Base-by-base conservation (phyloP, 2,113 vertebrate species). In the Nannospalax galili region DNA sequence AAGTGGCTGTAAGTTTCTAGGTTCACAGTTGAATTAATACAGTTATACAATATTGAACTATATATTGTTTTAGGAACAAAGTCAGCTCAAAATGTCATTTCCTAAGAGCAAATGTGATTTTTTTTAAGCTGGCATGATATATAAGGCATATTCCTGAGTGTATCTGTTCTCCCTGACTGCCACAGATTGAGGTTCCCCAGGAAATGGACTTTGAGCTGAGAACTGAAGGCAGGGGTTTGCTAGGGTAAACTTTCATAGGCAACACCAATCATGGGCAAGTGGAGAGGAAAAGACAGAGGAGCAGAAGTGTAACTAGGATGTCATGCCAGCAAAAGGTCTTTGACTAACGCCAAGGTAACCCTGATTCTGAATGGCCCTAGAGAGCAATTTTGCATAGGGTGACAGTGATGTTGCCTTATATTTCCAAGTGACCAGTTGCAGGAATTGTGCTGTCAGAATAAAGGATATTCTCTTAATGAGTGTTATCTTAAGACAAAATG, bases 21-120 rank as follows among this genome's bases (percentile, higher is more conserved):
- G n/a, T n/a, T n/a, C n/a, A n/a, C n/a, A n/a, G n/a, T n/a, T n/a
- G n/a, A n/a, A n/a, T n/a, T n/a, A n/a, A n/a, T n/a, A n/a, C n/a
- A n/a, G n/a, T n/a, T n/a, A n/a, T n/a, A n/a, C n/a, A n/a, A n/a
- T n/a, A n/a, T n/a, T n/a, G n/a, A n/a, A n/a, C n/a, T n/a, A n/a
- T n/a, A n/a, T n/a, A n/a, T n/a, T n/a, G 45, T 94, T 94, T 84
- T 32, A 92, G 74, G 67, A 75, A 75, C 9, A 93, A 74, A 78
- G 81, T 58, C 73, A 90, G 24, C n/a, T 69, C 28, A 88, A 87
- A 90, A 73, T 62, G 2, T 26, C 82, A 87, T n/a, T 92, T 42
- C 32, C n/a, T 64, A 94, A 90, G 24, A 74, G 26, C 15, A 78
- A n/a, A 80, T 42, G 17, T 74, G 37, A 64, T 92, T 95, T 92